Percentiles rank a stretch among this genome's conserved stretches.
Conservation (phyloP, 1,140 invertebrate species). For the Vanessa tameamea region DNA sequence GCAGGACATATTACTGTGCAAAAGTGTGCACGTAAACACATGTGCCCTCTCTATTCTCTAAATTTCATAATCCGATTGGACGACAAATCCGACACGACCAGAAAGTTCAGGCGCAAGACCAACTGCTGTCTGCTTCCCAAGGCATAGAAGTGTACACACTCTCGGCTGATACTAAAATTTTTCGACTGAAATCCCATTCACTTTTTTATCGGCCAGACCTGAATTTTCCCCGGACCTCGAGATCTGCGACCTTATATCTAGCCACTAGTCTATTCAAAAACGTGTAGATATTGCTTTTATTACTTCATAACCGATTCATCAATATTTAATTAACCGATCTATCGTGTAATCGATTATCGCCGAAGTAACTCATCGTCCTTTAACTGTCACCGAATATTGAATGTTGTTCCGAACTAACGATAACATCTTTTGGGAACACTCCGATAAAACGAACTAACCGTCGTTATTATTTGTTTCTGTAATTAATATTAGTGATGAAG, state of each 20-base stretch:
- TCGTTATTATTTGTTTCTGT: slow-evolving; percentile 11
- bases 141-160: too few species aligned
- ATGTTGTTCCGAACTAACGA: slow-evolving; percentile 34
- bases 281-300: background rate
- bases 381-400: slow-evolving; percentile 37
- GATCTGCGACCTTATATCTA: background rate
- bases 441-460: slow-evolving; percentile 6
- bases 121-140: too few species aligned
- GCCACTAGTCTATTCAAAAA: background rate
- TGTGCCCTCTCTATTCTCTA: too few species aligned
- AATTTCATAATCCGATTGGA: too few species aligned
- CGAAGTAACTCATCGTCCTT: slow-evolving; percentile 17
- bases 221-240: too few species aligned
- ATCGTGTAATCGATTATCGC: slow-evolving; percentile 27
- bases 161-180: too few species aligned
- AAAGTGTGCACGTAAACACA: too few species aligned
- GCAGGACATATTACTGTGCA: too few species aligned
- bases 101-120: too few species aligned
- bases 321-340: slow-evolving; percentile 31
- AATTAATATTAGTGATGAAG: background rate
- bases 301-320: slow-evolving; percentile 9
- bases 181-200: too few species aligned
- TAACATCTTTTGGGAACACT: slow-evolving; percentile 24
- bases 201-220: too few species aligned
- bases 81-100: too few species aligned